Percentiles rank a stretch among this genome's conserved stretches.
These are phyloP conservation scores for Chaunax sp. DNA, from an alignment of 2,797 vertebrate genomes.

Conservation along the genomic window DNA sequence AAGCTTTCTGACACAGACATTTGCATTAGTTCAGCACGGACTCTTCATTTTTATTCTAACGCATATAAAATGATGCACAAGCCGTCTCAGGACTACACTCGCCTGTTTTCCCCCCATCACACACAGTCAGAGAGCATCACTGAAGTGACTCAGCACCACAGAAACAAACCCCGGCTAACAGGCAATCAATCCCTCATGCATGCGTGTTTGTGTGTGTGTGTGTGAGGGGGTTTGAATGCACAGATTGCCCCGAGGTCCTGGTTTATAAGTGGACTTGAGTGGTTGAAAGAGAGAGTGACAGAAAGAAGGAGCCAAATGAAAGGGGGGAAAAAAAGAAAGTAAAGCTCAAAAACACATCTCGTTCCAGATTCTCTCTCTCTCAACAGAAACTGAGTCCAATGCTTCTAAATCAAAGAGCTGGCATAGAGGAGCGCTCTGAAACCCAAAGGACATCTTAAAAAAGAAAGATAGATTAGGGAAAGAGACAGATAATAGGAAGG, in stretches of 20 bases:
- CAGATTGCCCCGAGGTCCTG: constrained; percentile 60
- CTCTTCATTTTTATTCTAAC: constrained; percentile 26
- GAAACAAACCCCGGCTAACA: constrained; percentile 53
- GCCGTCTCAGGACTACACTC: constrained; percentile 52
- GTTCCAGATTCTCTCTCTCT: constrained; percentile 50
- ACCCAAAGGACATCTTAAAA: constrained; percentile 28
- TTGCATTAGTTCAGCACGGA: constrained; percentile 42
- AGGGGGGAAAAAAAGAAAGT: constrained; percentile 40
- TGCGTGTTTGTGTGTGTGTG: not conserved
- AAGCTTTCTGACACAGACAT: constrained; percentile 43
- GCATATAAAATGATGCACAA: constrained; percentile 52
- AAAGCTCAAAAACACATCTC: constrained; percentile 56
- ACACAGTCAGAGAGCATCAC: constrained; percentile 36
- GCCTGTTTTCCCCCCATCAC: not conserved
- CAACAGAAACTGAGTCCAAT: constrained; percentile 42
- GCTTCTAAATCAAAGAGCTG: constrained; percentile 54
- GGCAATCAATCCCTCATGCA: constrained; percentile 52
- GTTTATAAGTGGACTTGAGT: constrained; percentile 63
- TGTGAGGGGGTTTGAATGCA: constrained; percentile 41
- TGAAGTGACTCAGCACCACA: constrained; percentile 50
- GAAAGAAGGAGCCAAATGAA: constrained; percentile 32
- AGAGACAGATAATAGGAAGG: constrained; percentile 26
- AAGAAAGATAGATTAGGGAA: not conserved
- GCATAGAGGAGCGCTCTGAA: constrained; percentile 30
- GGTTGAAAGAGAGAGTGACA: constrained; percentile 17